Conservation (phyloP, 2,797 vertebrate species). For the Apodemus agrarius region DNA sequence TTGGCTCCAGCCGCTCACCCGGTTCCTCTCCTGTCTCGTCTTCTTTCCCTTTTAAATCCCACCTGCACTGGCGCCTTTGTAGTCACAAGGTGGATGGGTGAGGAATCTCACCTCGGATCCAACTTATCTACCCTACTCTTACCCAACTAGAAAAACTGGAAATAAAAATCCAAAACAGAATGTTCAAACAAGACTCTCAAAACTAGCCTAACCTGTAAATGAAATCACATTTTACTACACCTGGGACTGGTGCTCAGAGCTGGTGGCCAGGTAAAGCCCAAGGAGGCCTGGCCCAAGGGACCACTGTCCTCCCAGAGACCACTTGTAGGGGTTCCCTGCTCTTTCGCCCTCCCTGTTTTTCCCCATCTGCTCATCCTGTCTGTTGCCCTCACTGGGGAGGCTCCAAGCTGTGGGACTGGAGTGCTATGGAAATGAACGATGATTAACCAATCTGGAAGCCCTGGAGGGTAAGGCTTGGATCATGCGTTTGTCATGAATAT, state of each 20-base stretch:
- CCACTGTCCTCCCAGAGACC: not conserved
- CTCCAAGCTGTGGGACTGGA: not conserved
- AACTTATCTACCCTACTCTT: slow-evolving; percentile 60
- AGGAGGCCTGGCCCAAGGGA: not conserved
- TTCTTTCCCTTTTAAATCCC: slow-evolving; percentile 62
- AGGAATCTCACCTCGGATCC: slow-evolving; percentile 60
- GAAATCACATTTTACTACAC: slow-evolving; percentile 6
- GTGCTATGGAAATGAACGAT: slow-evolving; percentile 15
- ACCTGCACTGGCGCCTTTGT: slow-evolving; percentile 51
- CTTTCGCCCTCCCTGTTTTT: not conserved
- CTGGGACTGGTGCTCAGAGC: not conserved
- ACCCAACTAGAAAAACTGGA: slow-evolving; percentile 78
- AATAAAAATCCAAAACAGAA: slow-evolving; percentile 73
- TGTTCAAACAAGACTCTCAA: slow-evolving; percentile 56
- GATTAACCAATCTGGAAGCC: not conserved
- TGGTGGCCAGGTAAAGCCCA: not conserved
- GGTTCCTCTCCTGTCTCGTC: not conserved
- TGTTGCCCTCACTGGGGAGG: not conserved
- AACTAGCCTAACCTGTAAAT: slow-evolving; percentile 64
- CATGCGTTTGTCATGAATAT: slow-evolving; percentile 15
- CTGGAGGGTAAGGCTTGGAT: slow-evolving; percentile 4
- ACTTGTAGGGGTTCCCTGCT: too few relatives aligned
- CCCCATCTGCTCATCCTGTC: not conserved
- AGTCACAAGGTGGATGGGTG: not conserved
- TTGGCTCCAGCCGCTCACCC: not conserved